Base-by-base conservation (phyloP, 2,113 vertebrate species). In the Pelmatolapia mariae region DNA sequence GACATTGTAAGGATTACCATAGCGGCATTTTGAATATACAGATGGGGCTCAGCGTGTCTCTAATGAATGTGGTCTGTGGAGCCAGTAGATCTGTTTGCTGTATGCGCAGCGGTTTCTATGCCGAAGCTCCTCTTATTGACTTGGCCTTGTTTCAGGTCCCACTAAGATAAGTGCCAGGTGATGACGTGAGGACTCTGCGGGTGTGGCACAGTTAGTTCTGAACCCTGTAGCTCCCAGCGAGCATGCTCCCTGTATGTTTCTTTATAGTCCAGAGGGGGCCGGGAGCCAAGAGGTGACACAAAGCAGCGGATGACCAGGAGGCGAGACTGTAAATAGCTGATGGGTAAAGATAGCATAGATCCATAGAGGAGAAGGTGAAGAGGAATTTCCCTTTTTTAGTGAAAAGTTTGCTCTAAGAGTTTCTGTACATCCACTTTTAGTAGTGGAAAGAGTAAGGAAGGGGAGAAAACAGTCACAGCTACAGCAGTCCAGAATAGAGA, bases 401-500 rank as follows among this genome's bases (percentile, higher is more conserved):
- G 89, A 92, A 89, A 81, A 92, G 92, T 93, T 89, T 88, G 52
- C 78, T 89, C 71, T 7, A 3, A 93, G 86, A 95, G 95, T 96
- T 93, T 92, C 87, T 95, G 89, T 92, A 95, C 91, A 95, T 90
- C 91, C 84, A 45, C 82, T 15, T 81, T 84, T 29, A 80, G 50
- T 31, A 59, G 82, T 83, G 86, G 85, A 84, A 82, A 78, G 18
- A 78, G 73, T 52, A 52, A 78, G 26, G 45, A 45, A 57, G 79
- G 57, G 45, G 76, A 71, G 56, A 61, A 50, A 56, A 38, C 24
- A 16, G 63, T 7, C 43, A 80, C 59, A 84, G 89, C 91, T 96
- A 96, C 94, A 94, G 93, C 12, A 90, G 86, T 94, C 91, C 95
- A 31, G 85, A 84, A 56, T 89, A 93, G 43, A 96, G 90, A 73